phyloP scores from a whole-genome alignment of 2,797 vertebrate species.

The Falco columbarius region DNA sequence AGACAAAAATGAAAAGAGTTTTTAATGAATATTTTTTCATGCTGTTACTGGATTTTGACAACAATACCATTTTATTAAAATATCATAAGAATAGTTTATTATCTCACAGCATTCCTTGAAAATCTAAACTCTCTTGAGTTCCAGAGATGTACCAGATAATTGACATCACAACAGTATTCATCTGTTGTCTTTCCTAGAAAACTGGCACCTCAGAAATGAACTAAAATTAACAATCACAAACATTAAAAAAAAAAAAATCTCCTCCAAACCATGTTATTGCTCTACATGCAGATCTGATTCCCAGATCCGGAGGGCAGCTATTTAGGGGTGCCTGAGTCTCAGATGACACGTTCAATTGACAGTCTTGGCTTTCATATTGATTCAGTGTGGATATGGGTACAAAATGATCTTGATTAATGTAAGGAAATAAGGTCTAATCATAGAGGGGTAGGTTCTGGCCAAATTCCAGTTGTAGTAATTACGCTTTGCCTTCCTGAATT shows the following conservation, averaged over 20 bases:
- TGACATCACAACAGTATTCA: background rate
- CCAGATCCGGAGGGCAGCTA: background rate
- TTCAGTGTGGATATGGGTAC: background rate
- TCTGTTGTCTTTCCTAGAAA: background rate
- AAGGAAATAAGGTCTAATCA: background rate
- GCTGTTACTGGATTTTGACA: constrained; percentile 37
- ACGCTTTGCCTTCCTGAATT: background rate
- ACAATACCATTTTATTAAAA: constrained; percentile 3
- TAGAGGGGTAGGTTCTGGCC: background rate
- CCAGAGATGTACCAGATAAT: background rate
- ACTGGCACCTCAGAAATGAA: background rate
- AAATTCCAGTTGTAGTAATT: background rate
- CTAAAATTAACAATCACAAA: background rate
- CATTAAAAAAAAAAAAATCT: background rate
- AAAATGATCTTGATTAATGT: background rate
- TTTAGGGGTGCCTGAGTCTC: background rate
- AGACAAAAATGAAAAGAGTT: constrained; percentile 63
- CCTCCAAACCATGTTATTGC: background rate
- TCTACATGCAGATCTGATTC: background rate
- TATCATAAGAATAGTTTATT: constrained; percentile 13
- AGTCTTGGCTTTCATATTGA: background rate
- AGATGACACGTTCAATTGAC: background rate
- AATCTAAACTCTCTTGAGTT: constrained; percentile 2
- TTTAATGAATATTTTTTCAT: constrained; percentile 71
- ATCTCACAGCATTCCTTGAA: constrained; percentile 12